Percentiles rank a stretch among this genome's conserved stretches.
phyloP scores from a whole-genome alignment of 2,888 invertebrate genomes.

The Rhorus exstirpatorius region DNA sequence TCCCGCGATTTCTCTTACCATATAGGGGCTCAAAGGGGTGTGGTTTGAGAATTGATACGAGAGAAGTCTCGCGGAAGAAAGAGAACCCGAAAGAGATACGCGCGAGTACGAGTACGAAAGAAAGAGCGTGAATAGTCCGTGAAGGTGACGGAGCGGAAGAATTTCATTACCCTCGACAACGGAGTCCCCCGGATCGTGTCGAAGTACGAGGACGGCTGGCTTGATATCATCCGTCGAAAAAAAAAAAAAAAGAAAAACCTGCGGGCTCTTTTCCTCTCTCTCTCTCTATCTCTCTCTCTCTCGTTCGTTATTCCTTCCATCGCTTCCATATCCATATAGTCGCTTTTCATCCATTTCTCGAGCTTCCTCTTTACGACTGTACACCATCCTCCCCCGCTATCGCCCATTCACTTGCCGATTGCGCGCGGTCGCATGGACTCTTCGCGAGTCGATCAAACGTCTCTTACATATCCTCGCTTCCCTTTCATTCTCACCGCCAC shows the following conservation, averaged over 20 bases:
- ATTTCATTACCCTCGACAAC: conserved; percentile 81
- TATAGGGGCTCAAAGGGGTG: conserved; percentile 12
- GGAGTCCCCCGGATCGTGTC: conserved; percentile 77
- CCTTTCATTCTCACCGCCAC: conserved; percentile 42
- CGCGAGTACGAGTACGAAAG: conserved; percentile 11
- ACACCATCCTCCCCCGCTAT: conserved; percentile 10
- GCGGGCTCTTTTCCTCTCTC: conserved; percentile 71
- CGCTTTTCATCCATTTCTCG: conserved; percentile 58
- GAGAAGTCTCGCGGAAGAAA: conserved; percentile 58
- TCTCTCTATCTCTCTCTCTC: conserved; percentile 63
- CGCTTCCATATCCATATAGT: conserved; percentile 49
- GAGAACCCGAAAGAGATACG: conserved; percentile 52
- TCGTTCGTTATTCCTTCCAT: conserved; percentile 63
- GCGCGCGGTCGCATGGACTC: conserved; percentile 61
- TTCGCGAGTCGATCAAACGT: conserved; percentile 68
- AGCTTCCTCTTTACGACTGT: conserved; percentile 59
- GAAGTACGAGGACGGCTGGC: conserved; percentile 69
- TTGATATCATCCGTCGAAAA: conserved; percentile 69
- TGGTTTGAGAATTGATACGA: conserved; percentile 65
- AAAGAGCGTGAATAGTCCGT: conserved; percentile 26
- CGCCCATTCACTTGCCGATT: conserved; percentile 62
- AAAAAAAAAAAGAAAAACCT: conserved; percentile 73
- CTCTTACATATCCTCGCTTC: conserved; percentile 28
- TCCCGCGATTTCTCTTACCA: conserved; percentile 33
- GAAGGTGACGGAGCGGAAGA: conserved; percentile 76